Evolutionary conservation across 1,140 invertebrate species (phyloP), one percentile per base, ranked within the genome.

Genomic region (Oryctes rhinoceros): DNA sequence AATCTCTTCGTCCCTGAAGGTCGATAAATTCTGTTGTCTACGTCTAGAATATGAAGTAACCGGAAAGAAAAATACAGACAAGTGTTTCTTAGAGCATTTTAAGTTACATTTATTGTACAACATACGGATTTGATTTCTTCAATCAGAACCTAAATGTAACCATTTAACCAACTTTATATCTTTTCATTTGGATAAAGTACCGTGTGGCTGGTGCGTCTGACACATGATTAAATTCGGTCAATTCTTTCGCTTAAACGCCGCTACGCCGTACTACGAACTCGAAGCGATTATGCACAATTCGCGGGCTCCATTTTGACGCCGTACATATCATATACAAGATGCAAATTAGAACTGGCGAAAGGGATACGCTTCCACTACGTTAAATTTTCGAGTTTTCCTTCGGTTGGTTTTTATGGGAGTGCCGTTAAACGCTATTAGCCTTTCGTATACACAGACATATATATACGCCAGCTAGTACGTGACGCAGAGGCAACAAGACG

Each of bases 291-390:
- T 78, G 47, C 24, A 37, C 76, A 62, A 48, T 30, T 78, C 65
- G 65, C 24, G 65, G 24, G 65, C 24, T 71, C 65, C 65, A 71
- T 71, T 71, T 44, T 71, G 78, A 83, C 74, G 74, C 76, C 75
- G 48, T 78, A 83, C 79, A 83, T 80, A 83, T 83, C 81, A 80
- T 80, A 81, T 83, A 83, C 79, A 82, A 81, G 80, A 83, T 80
- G 81, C 81, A 83, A 83, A 83, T 83, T 82, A 79, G 78, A 35
- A 44, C 76, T 65, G 80, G 78, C 65, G 76, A 76, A 75, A 76
- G 44, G 77, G 53, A 59, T 59, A 59, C 20, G 65, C 79, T 83
- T 83, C 65, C 82, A 79, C 79, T 83, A 79, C 62, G 81, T 83
- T 83, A 80, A 81, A 77, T 74, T 80, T 81, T 81, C 79, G 65